phyloP scores from a whole-genome alignment of 2,113 vertebrate species.

The Leiothrix lutea region DNA sequence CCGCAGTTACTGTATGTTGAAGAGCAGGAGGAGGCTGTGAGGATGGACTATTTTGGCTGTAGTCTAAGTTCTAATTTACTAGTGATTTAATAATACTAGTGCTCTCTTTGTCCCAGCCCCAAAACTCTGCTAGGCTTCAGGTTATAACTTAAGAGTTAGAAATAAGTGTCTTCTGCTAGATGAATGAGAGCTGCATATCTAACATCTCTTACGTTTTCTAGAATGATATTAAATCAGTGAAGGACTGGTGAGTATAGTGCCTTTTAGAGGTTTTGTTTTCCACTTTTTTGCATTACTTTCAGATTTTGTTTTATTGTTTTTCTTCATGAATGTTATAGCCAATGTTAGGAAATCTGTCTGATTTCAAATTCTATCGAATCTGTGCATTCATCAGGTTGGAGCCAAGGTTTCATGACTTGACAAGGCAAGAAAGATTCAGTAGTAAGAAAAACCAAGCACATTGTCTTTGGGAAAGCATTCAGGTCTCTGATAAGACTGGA shows the following conservation, averaged over 20 bases:
- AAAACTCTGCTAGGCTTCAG: not conserved
- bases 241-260: not conserved
- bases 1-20: not conserved
- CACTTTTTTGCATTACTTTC: not conserved
- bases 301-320: not conserved
- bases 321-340: not conserved
- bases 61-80: not conserved
- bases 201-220: not conserved
- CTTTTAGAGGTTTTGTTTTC: not conserved
- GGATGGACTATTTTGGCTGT: not conserved
- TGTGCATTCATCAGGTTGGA: not conserved
- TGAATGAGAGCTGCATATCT: not conserved
- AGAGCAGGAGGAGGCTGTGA: not conserved
- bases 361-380: not conserved
- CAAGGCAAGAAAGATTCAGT: not conserved
- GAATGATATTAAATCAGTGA: not conserved
- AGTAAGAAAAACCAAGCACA: not conserved
- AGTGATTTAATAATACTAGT: not conserved
- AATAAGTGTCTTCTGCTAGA: not conserved
- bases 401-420: not conserved
- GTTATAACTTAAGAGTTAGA: not conserved
- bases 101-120: not conserved
- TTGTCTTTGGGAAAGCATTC: not conserved
- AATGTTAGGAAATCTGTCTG: not conserved
- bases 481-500: conserved; percentile 6